Base-by-base conservation (phyloP, 2,888 invertebrate genomes). In the Branchipolynoe longqiensis region DNA sequence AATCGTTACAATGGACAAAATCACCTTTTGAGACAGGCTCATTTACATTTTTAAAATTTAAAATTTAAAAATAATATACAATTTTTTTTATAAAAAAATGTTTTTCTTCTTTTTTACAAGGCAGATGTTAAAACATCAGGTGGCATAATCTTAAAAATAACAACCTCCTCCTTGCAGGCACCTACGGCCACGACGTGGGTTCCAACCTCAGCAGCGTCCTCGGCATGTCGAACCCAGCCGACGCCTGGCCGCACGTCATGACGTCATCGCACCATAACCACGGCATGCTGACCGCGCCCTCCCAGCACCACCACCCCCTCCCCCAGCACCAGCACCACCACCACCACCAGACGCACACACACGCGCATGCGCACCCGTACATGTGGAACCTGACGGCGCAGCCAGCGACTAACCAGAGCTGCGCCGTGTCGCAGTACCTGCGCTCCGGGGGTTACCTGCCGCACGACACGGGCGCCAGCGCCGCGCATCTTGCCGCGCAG, bases 391-490 rank as follows among this genome's bases (percentile, higher is more conserved):
- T 82, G 54, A n/a, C 82, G 36, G 81, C 33, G 1, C 48, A 36
- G 33, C 18, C 82, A n/a, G 58, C 59, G 12, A 31, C 56, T 4
- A 82, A 82, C 58, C 82, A 82, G 54, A 82, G 82, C 59, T 82
- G 82, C 31, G 82, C 82, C 36, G 59, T 82, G 31, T 82, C 82
- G 4, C 82, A 82, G 58, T 82, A 82, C 82, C 38, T 82, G 33
- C 56, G 82, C 56, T 82, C 82, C 25, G 56, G 58, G 2, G 82
- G 58, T 8, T 82, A 82, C 58, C 54, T 78, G 28, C 78, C 78
- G 31, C 69, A 28, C 69, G 22, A 28, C 38, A 31, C 25, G n/a
- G 33, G 28, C 6, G 2, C 82, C 38, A 36, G 36, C 25, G 28
- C 82, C 1, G 22, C 59, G n/a, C n/a, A n/a, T n/a, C n/a, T n/a